Evolutionary conservation across 1,140 invertebrate genomes (phyloP), one percentile per base, ranked within the genome.

Genomic region (Diplogasteroides magnus): DNA sequence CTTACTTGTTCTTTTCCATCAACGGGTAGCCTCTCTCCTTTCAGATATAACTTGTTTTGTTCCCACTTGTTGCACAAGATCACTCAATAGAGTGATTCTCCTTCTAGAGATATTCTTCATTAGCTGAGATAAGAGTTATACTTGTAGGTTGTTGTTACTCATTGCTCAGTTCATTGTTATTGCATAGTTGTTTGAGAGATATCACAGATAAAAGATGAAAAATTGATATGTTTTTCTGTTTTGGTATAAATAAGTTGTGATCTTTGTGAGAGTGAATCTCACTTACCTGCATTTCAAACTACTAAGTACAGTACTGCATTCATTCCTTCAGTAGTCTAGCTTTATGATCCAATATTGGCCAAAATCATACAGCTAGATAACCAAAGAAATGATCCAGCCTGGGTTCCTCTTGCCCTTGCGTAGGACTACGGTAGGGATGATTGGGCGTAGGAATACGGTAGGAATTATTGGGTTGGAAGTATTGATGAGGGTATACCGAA

Each of bases 281-380:
- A n/a, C n/a, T n/a, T n/a, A n/a, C n/a, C n/a, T n/a, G n/a, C n/a
- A n/a, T n/a, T n/a, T n/a, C n/a, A n/a, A n/a, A n/a, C n/a, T n/a
- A n/a, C n/a, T n/a, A n/a, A n/a, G n/a, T n/a, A n/a, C n/a, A n/a
- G n/a, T n/a, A n/a, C n/a, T n/a, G n/a, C n/a, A n/a, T 11, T 48
- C 37, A 19, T 48, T 48, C 37, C 64, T 29, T 65, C 48, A 37
- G 64, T 48, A 2, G 23, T 31, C 64, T 55, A 65, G 64, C 64
- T 28, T 37, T 65, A 65, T 48, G 61, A 63, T 31, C 25, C 14
- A n/a, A 25, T 3, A 15, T 27, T 48, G n/a, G n/a, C n/a, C n/a
- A 26, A 27, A 48, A 37, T 65, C 64, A 48, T 65, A 65, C 29
- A 65, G 64, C 64, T 65, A 65, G 64, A 65, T 37, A 65, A 65